Base-by-base conservation (phyloP, 1,140 invertebrate genomes). In the Megathymus violae region DNA sequence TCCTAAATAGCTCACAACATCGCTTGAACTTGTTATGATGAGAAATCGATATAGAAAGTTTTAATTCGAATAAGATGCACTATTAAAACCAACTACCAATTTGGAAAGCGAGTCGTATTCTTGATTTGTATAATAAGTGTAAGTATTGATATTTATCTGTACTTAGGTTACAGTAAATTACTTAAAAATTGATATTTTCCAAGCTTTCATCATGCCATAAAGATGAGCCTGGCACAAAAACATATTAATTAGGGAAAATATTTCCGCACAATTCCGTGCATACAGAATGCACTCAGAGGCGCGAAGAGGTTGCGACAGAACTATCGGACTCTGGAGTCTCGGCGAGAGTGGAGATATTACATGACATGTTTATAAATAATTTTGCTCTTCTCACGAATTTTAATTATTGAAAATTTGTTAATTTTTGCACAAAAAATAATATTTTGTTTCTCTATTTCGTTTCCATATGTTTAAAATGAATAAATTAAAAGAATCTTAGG, bases 241-340 rank as follows among this genome's bases (percentile, higher is more conserved):
- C 41, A 54, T 43, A 54, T 54, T 54, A 41, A 52, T 52, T 40
- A 52, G 50, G 38, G 16, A 38, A n/a, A 40, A 40, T n/a, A 4
- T 52, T 52, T 40, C 50, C 16, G 50, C 16, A 40, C 17, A 38
- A 40, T 52, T 19, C 34, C 48, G 3, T 52, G 48, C 48, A 19
- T 50, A 38, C 34, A 11, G 11, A 52, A 19, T 52, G 48, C 48
- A 52, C 4, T 14, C 16, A 10, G 9, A 5, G 15, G 9, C 9
- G 5, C 9, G 10, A 40, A 11, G 11, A 1, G 13, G 11, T 9
- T 13, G n/a, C 16, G 41, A 17, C 41, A n/a, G 10, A 44, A 16
- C 41, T 15, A 6, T 40, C 11, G 11, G 19, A 3, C 19, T 2
- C 19, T 22, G 2, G 15, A 16, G 15, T 22, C 41, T 44, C 15